Base-by-base conservation (phyloP, 2,888 invertebrate species). In the Zaprionus bogoriensis region DNA sequence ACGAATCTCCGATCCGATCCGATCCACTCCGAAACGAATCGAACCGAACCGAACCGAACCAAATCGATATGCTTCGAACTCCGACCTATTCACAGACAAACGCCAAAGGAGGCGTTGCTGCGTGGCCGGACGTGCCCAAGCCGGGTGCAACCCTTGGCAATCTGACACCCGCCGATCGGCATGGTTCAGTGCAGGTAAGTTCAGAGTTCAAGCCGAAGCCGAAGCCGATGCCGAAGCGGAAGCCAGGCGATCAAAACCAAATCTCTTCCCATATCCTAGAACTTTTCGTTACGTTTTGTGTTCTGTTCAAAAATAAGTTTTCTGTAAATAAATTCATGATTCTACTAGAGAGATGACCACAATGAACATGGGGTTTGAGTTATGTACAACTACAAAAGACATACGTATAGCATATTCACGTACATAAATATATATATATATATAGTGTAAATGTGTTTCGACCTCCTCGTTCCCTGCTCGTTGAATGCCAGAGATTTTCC, bases 131-230 rank as follows among this genome's bases (percentile, higher is more conserved):
- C 92, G 95, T 95, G 87, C 95, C 95, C 88, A 96, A 96, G 89
- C 94, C 95, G 90, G 95, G 95, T 87, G 93, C 93, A 89, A 94
- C 94, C 81, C 93, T 96, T 86, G 97, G 95, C 89, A 96, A 96
- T 91, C 93, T 97, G 90, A 97, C 97, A 87, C 97, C 98, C 87
- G 97, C 98, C 84, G 98, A 98, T 92, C 94, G 98, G 92, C 98
- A 98, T 92, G 98, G 98, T 92, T 98, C 98, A 90, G 98, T 98
- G 87, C 98, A 98, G 96, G 97, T 97, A 93, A 90, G 93, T 93
- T 62, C 60, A 64, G 75, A 66, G 76, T 64, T 50, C n/a, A 58
- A 39, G 22, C 42, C 46, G 30, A 57, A 39, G 65, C 68, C 61
- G 48, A 48, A 51, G 57, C 70, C n/a, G n/a, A n/a, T n/a, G n/a